Conservation (phyloP, 1,140 invertebrate genomes). For the Tyrophagus putrescentiae region DNA sequence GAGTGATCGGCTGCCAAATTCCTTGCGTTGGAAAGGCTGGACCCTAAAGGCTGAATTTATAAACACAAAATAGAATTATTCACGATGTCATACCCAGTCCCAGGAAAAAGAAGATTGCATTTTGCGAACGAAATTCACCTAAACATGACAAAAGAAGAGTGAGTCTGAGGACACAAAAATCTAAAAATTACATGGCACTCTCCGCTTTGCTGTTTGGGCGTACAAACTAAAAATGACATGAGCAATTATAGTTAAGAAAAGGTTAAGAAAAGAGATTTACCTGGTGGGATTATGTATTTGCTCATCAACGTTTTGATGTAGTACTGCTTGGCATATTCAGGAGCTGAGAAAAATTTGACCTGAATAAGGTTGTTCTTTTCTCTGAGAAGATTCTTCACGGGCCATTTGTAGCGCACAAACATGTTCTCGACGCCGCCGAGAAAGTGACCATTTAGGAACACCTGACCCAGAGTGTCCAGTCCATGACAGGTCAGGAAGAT, state of each 20-base stretch:
- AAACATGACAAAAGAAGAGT: no score
- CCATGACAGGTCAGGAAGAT: constrained; percentile 55
- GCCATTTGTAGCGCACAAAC: constrained; percentile 66
- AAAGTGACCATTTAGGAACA: constrained; percentile 54
- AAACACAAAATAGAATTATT: constrained; percentile 3
- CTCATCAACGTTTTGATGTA: constrained; percentile 39
- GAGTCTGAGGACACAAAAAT: no score
- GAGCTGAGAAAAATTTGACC: constrained; percentile 57
- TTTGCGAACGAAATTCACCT: constrained; percentile 74
- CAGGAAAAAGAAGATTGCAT: constrained; percentile 91
- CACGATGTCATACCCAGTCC: constrained; percentile 66
- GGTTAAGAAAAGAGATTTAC: constrained; percentile 34
- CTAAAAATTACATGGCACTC: constrained; percentile 89
- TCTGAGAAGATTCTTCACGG: constrained; percentile 47
- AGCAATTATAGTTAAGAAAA: not conserved
- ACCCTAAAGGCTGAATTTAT: not conserved
- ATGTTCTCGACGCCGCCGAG: constrained; percentile 65
- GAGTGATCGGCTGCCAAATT: constrained; percentile 52
- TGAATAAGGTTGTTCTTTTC: constrained; percentile 44
- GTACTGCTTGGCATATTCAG: constrained; percentile 45
- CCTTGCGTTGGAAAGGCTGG: constrained; percentile 86
- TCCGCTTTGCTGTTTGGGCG: constrained; percentile 59
- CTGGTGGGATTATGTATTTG: constrained; percentile 56
- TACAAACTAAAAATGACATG: no score
- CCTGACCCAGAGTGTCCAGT: constrained; percentile 62